These are phyloP conservation scores for Lasioglossum villosulum DNA, from an alignment of 2,888 invertebrate species.

Conservation along the genomic window DNA sequence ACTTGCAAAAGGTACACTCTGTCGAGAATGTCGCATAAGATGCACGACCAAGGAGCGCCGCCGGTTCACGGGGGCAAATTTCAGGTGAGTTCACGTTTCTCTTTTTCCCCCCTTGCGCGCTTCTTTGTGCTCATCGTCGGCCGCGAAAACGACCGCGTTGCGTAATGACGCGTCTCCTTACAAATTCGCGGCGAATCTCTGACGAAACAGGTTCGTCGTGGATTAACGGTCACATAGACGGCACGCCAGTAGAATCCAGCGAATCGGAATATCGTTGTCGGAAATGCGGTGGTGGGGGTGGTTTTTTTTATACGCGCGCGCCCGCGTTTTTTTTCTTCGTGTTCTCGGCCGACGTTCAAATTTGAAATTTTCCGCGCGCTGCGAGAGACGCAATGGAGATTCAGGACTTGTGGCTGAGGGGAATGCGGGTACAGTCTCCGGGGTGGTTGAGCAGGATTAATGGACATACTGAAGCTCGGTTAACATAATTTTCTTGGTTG, in stretches of 20 bases:
- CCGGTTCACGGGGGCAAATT: constrained; percentile 81
- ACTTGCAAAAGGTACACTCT: constrained; percentile 4
- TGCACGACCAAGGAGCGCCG: constrained; percentile 75
- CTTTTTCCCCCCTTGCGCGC: neutral
- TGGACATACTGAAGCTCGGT: neutral
- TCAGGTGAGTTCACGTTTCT: constrained; percentile 76
- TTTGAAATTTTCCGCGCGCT: neutral
- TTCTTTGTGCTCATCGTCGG: too few species aligned
- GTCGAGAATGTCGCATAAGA: constrained; percentile 78
- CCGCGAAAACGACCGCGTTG: constrained; percentile 18
- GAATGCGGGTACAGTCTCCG: neutral
- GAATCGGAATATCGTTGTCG: constrained; percentile 13
- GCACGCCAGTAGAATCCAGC: constrained; percentile 39
- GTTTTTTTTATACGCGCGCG: neutral
- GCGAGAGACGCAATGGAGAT: neutral
- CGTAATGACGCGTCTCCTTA: constrained; percentile 40
- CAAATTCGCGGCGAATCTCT: constrained; percentile 50
- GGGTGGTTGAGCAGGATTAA: neutral
- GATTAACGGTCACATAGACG: constrained; percentile 35
- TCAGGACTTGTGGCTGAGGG: neutral
- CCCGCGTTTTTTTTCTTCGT: neutral
- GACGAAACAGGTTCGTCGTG: constrained; percentile 40
- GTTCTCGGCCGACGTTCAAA: neutral
- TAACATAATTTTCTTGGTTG: neutral
- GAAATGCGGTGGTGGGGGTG: neutral